Evolutionary conservation across 2,888 invertebrate genomes (phyloP).

Genomic region (Leucophenga maculata): DNA sequence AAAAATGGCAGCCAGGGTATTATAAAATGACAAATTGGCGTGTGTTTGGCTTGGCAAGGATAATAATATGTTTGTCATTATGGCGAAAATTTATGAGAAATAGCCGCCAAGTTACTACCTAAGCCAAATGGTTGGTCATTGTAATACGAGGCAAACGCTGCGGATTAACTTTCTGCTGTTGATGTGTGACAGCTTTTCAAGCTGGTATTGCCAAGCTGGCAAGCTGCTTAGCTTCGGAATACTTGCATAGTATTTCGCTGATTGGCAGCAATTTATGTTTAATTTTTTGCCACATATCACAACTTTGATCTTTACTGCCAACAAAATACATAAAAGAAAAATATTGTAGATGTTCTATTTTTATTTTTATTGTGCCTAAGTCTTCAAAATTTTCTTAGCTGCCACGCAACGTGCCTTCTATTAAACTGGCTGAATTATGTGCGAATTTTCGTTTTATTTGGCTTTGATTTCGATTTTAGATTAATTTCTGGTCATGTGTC

Average conservation of each 20-base stretch:
- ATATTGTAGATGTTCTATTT: not conserved
- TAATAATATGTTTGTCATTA: conserved; percentile 23
- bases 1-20: conserved; percentile 43
- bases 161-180: conserved; percentile 13
- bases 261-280: conserved; percentile 44
- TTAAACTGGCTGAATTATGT: conserved; percentile 53
- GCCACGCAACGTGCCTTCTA: conserved; percentile 42
- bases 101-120: not conserved
- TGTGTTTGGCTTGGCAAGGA: conserved; percentile 53
- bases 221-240: conserved; percentile 8
- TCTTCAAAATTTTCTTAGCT: not conserved
- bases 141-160: not conserved
- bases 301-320: no score
- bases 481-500: conserved; percentile 49
- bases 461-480: conserved; percentile 50
- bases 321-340: not conserved
- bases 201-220: not conserved
- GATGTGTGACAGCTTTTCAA: conserved; percentile 40
- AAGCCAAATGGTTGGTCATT: not conserved
- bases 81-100: not conserved
- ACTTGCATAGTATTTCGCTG: conserved; percentile 34
- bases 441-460: conserved; percentile 41
- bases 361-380: not conserved
- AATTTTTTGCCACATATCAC: conserved; percentile 21
- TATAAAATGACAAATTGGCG: conserved; percentile 64